Evolutionary conservation across 2,113 vertebrate genomes (phyloP), one percentile per base, ranked within the genome.

Genomic region (Eulemur rufifrons): DNA sequence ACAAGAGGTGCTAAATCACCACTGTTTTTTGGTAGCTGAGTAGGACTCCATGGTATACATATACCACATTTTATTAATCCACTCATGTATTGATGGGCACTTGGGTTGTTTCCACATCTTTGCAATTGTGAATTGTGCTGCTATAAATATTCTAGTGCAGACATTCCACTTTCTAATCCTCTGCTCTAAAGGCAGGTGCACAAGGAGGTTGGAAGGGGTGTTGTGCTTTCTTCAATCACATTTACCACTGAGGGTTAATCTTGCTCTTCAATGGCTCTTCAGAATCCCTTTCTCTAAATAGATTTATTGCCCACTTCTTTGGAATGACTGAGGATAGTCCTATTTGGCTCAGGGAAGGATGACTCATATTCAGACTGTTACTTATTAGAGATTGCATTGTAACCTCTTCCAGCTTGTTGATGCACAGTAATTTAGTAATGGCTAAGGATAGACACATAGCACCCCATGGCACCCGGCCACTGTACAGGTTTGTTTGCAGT

Each of bases 331-430:
- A 91, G 66, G 39, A 78, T 45, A 69, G 95, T 84, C 66, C 17
- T 95, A 29, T 74, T 87, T 96, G 89, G 78, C 89, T 86, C 63
- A 69, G 50, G 32, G 89, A 93, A 93, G 64, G 74, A 45, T 95
- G 89, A 97, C 45, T 96, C 85, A 96, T 76, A 64, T 80, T 95
- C 71, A 85, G 69, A 77, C 59, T 74, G 42, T 82, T 86, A 92
- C 89, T 95, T 91, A 94, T 83, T 34, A n/a, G 74, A 47, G 56
- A 54, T 59, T 56, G 17, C 20, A 64, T 29, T 54, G 52, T 76
- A 81, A 47, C 21, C 37, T 89, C 61, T 97, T 97, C 82, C 69
- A 93, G 25, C 56, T 80, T 91, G 77, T 74, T 86, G 78, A 82
- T 42, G 27, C n/a, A 68, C 9, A 15, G 66, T 80, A 81, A 86